Base-by-base conservation (phyloP, 1,140 invertebrate genomes). In the Drosophila setifemur region DNA sequence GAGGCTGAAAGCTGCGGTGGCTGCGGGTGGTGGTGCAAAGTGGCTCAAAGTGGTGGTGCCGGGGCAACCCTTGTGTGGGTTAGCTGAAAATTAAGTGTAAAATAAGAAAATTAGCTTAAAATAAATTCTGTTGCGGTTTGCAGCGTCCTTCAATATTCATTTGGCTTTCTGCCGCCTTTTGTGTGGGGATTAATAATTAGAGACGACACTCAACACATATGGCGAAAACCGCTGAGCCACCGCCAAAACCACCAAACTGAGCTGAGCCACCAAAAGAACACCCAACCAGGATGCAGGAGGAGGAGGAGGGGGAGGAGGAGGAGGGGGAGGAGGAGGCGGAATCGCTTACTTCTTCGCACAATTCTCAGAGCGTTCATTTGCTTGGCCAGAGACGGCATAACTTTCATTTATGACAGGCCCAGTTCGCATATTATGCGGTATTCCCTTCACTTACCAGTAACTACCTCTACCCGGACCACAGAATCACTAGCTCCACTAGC, bases 31-130 rank as follows among this genome's bases (percentile, higher is more conserved):
- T 14, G 11, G 14, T 28, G 35, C 18, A 11, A 43, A 21, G 37
- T 43, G 26, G 18, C 8, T 23, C 29, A 21, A 39, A n/a, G 28
- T 8, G 1, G 28, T n/a, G 28, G 28, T 8, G 9, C 2, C 9
- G 28, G 33, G 9, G 11, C 23, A 40, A 8, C 52, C 52, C 52
- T 45, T 19, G 25, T 57, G 66, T 18, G 45, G 5, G 37, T 16
- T 72, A 72, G 58, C 70, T 55, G 81, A 60, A 79, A 83, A 83
- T 85, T 86, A 83, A 83, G 81, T 86, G 81, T 49, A 79, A 79
- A 83, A 83, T 86, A 86, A 70, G 78, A 79, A 83, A 83, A 83
- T 83, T 86, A 83, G 81, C 78, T 83, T 85, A 79, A 83, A 83
- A 79, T 83, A 79, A 71, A 70, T 71, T 72, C 31, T 64, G 47